Conservation (phyloP, 2,888 invertebrate species). For the Ariolimax columbianus region DNA sequence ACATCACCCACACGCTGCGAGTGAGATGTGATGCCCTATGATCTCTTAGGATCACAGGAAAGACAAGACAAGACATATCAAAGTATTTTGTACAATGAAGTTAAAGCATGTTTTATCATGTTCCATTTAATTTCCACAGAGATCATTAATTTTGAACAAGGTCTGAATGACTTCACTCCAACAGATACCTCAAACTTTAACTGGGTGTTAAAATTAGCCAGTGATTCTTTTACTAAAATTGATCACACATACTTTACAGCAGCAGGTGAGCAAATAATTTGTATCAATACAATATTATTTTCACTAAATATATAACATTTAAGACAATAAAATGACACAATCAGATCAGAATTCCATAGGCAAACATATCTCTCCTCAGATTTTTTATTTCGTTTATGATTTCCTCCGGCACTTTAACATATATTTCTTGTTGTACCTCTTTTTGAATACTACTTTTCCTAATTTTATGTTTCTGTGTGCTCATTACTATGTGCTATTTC, state of each 20-base stretch:
- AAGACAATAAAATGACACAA: background rate
- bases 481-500: no score
- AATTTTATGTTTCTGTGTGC: no score
- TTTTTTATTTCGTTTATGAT: no score
- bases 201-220: background rate
- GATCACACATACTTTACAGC: constrained; percentile 15
- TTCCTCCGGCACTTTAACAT: no score
- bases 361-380: no score
- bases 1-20: no score
- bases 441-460: no score
- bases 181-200: background rate
- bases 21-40: no score
- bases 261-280: background rate
- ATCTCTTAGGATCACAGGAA: no score
- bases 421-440: no score
- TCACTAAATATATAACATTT: background rate
- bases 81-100: no score
- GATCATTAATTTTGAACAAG: constrained; percentile 25
- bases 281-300: background rate
- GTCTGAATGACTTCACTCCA: background rate
- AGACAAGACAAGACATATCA: no score
- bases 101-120: background rate
- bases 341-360: background rate
- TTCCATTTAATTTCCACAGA: background rate
- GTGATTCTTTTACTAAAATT: background rate